These are phyloP conservation scores for Campaea margaritaria DNA, from an alignment of 2,888 invertebrate species.

Conservation along the genomic window DNA sequence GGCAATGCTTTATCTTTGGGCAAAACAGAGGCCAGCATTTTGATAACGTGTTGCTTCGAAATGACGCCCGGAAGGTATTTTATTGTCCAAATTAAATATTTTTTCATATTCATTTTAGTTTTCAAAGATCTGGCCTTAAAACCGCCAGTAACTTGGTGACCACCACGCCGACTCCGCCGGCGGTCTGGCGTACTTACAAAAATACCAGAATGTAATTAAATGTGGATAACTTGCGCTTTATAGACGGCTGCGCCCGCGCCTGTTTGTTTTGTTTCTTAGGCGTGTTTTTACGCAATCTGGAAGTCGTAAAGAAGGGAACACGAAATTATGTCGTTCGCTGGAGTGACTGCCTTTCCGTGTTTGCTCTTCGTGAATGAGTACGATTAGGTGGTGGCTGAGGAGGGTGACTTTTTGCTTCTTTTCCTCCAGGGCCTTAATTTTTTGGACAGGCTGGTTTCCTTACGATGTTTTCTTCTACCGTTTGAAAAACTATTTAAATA, in stretches of 20 bases:
- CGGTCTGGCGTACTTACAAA: conserved; percentile 82
- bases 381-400: conserved; percentile 5
- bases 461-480: too few species aligned
- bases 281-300: conserved; percentile 85
- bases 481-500: too few species aligned
- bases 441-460: too few species aligned
- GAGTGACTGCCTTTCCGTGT: conserved; percentile 65
- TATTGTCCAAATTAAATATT: too few species aligned
- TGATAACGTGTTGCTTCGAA: too few species aligned
- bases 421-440: too few species aligned
- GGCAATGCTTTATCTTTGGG: too few species aligned
- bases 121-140: neutral
- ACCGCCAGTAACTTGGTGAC: conserved; percentile 36
- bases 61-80: too few species aligned
- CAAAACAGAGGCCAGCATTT: too few species aligned
- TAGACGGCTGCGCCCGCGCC: conserved; percentile 81
- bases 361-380: conserved; percentile 30
- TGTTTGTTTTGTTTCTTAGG: conserved; percentile 83
- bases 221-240: conserved; percentile 83
- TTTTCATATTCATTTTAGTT: too few species aligned
- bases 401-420: too few species aligned
- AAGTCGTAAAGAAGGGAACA: conserved; percentile 82
- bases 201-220: conserved; percentile 85
- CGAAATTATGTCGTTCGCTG: conserved; percentile 83
- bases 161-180: conserved; percentile 75